Evolutionary conservation across 2,888 invertebrate species (phyloP), one percentile per base, ranked within the genome.

Genomic region (Colletes collaris): DNA sequence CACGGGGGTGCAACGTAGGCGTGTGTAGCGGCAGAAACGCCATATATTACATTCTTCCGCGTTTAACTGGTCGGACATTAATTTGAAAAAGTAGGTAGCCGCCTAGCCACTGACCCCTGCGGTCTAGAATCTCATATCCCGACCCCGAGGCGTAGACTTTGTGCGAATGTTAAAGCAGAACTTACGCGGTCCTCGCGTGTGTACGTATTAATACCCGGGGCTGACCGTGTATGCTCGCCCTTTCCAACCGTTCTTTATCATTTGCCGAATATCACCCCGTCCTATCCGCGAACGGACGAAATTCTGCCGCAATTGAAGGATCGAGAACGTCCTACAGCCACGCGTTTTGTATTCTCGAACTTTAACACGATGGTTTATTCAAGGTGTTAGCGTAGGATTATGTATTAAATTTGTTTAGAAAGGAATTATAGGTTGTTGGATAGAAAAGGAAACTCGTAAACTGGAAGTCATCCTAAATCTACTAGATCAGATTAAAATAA

Each of bases 21-120:
- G 79, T 66, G 73, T 44, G 58, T 27, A 53, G 60, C 16, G 66
- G 49, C 56, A 63, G 73, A 70, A 66, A 78, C 81, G 69, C 76
- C 81, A 81, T 89, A 89, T 89, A 90, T 90, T 90, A 90, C 89
- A 90, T 90, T 90, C 88, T 90, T 90, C 80, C 84, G 77, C 84
- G 86, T 89, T 88, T 89, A 89, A 87, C 87, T 83, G 83, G 87
- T 86, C 89, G 82, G 85, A 86, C 87, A 89, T 90, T 90, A 89
- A 89, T 90, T 90, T 78, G 76, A 83, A 88, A 86, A 84, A 84
- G 84, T 79, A 86, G 81, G 71, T 82, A 79, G 66, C 82, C 58
- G 69, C 63, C 68, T 58, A 69, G 63, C 80, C 79, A 60, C 81
- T 81, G 81, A 80, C 81, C 76, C 62, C 60, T 71, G 77, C 63